Evolutionary conservation across 1,140 invertebrate species (phyloP), one percentile per base, ranked within the genome.

Genomic region (Musca domestica): DNA sequence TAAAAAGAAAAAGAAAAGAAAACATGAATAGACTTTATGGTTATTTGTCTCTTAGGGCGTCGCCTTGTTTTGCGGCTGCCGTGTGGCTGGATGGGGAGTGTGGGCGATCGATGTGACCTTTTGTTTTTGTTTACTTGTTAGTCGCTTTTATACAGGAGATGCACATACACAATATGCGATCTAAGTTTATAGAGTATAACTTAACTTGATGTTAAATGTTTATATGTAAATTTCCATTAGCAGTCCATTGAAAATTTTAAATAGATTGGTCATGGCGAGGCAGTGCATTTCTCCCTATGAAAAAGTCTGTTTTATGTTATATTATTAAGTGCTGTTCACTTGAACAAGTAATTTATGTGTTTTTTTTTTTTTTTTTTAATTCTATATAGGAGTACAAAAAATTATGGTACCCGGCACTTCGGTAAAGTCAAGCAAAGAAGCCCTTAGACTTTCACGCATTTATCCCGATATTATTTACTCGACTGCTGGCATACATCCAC

Each of bases 401-500:
- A 94, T 97, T 69, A 95, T 97, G 89, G 94, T 96, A 54, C 94
- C 92, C 67, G 94, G 94, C 67, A 93, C 92, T 67, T 95, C 93
- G 74, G 87, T 96, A 54, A 89, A 91, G 79, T 89, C 89, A 15
- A 95, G 93, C 77, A 95, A 95, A 85, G 94, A 96, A 85, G 94
- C 93, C 47, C 84, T 96, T 66, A 87, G 94, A 81, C 83, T 95
- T 41, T 94, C 94, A 52, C 87, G 92, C 77, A 90, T 95, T 74
- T 94, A 95, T 84, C 94, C 94, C 56, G 92, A 92, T 71, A 92
- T 89, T 19, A 87, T 97, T 52, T 97, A 96, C 83, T 96, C 92
- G 51, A 96, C 95, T 73, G 94, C 94, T 80, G 95, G 93, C 92
- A 91, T 98, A 68, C 95, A 98, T 85, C 95, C 95, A 9, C 95